Evolutionary conservation across 1,140 invertebrate species (phyloP).

Genomic region (Drosophila repletoides): DNA sequence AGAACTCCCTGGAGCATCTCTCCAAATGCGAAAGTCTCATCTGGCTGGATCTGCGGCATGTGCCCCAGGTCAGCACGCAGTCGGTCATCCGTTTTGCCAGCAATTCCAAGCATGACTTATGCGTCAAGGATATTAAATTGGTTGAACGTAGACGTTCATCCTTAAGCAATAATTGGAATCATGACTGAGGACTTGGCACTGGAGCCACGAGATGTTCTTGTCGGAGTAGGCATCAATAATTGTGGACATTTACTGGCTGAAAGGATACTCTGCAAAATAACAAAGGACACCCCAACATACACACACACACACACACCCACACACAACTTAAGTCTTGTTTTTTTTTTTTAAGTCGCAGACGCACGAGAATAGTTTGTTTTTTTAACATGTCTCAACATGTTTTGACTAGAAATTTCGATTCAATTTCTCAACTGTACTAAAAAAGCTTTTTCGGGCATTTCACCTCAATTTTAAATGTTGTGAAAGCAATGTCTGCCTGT

Average conservation of each 20-base stretch:
- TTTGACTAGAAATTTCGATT: neutral
- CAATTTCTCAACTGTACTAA: neutral
- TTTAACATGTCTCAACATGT: neutral
- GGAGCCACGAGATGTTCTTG: no score
- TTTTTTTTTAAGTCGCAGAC: conserved; percentile 13
- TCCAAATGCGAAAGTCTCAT: conserved; percentile 85
- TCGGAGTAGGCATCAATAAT: neutral
- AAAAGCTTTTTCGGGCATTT: neutral
- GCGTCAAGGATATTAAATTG: conserved; percentile 89
- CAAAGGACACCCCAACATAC: neutral
- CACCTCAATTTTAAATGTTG: no score
- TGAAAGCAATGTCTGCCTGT: no score
- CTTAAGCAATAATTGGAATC: conserved; percentile 40
- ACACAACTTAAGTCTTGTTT: conserved; percentile 5
- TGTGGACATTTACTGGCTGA: conserved; percentile 1
- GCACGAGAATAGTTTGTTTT: neutral
- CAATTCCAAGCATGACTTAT: conserved; percentile 88
- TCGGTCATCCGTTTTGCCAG: conserved; percentile 91
- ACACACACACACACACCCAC: neutral
- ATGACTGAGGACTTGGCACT: conserved; percentile 16
- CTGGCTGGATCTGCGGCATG: conserved; percentile 89
- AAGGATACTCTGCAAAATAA: neutral
- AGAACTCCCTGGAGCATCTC: conserved; percentile 90
- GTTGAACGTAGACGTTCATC: conserved; percentile 83
- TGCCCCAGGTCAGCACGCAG: conserved; percentile 89